phyloP scores from a whole-genome alignment of 2,888 invertebrate genomes.

The Steromphala cineraria region DNA sequence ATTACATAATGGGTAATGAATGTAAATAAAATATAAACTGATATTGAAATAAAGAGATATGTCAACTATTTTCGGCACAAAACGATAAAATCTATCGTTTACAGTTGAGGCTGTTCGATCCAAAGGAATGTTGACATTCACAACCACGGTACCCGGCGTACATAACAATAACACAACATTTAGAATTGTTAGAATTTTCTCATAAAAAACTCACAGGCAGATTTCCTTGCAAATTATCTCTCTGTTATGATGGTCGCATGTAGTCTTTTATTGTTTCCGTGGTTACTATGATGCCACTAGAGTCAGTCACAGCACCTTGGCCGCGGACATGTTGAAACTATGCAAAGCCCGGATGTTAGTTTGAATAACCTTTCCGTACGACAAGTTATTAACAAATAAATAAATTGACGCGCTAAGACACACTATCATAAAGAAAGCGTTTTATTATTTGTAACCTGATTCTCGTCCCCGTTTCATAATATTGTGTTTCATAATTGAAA shows the following conservation, averaged over 20 bases:
- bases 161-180: no score
- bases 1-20: no score
- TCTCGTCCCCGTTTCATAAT: no score
- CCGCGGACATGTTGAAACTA: slow-evolving; percentile 42
- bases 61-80: not conserved
- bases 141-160: not conserved
- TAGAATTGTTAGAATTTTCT: not conserved
- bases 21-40: not conserved
- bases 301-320: not conserved
- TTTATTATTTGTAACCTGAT: no score
- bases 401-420: no score
- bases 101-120: not conserved
- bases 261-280: slow-evolving; percentile 41
- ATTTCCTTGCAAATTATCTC: not conserved
- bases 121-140: slow-evolving; percentile 4
- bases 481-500: no score
- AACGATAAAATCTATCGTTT: not conserved
- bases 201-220: not conserved
- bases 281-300: slow-evolving; percentile 48
- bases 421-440: no score
- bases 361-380: no score
- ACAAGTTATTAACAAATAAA: no score
- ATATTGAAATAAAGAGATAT: not conserved
- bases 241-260: not conserved
- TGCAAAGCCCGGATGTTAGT: slow-evolving; percentile 34